Evolutionary conservation across 1,140 invertebrate genomes (phyloP), one percentile per base, ranked within the genome.

Genomic region (Liolophura sinensis): DNA sequence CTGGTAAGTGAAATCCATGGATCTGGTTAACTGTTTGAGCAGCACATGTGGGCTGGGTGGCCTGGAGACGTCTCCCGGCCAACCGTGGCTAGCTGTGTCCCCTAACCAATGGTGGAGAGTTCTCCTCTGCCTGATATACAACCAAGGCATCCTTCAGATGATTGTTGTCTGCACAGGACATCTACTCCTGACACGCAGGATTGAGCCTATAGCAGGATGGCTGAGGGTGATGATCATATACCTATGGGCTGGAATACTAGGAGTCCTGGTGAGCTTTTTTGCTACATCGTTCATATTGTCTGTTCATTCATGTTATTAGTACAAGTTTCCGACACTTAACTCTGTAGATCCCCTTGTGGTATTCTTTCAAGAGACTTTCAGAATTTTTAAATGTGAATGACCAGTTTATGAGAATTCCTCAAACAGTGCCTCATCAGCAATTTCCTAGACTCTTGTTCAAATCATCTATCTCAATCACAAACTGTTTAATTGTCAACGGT

Each of bases 171-270:
- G 65, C 27, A 27, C 62, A 18, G 55, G 68, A 15, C 68, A 79
- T 58, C 54, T 66, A 48, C 22, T 78, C 1, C 51, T 82, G 9
- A 62, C 78, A 61, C 49, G 68, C 16, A 71, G 74, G 54, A 70
- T 80, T n/a, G 80, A 82, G 58, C 63, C 22, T 18, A 70, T 71
- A n/a, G 68, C 71, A 40, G 80, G 80, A 14, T 82, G 80, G 77
- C 66, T 80, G 15, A 48, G 77, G n/a, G 62, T 80, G 40, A 49
- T 70, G 12, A 51, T 79, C 4, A 68, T 79, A 11, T 82, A 76
- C 56, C 20, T 70, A 31, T 5, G 74, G 15, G 64, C 71, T 57
- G 73, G 75, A 18, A 57, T 72, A 11, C 66, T 59, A 15, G 73
- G 76, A 0, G 62, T 77, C n/a, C 18, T 81, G 69, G 79, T 79